Conservation (phyloP, 1,140 invertebrate species). For the Sitodiplosis mosellana region DNA sequence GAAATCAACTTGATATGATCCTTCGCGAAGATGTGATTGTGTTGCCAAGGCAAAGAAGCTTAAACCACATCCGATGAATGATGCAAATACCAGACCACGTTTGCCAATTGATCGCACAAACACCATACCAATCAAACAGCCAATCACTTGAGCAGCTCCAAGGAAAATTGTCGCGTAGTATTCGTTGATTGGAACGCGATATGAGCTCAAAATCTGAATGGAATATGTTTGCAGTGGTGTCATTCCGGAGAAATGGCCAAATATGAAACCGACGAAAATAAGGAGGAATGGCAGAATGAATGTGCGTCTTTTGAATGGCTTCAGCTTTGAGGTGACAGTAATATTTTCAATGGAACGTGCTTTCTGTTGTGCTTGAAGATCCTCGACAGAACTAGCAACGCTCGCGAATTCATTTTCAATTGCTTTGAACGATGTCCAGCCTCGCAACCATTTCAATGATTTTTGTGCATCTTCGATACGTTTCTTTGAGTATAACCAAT, state of each 20-base stretch:
- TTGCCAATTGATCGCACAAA: slow-evolving; percentile 51
- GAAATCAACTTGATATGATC: too few species aligned
- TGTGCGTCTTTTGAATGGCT: slow-evolving; percentile 24
- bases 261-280: slow-evolving; percentile 43
- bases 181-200: slow-evolving; percentile 48
- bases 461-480: slow-evolving; percentile 35
- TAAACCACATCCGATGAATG: slow-evolving; percentile 36
- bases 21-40: too few species aligned
- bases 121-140: slow-evolving; percentile 37
- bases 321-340: too few species aligned
- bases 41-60: slow-evolving; percentile 30
- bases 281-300: slow-evolving; percentile 38
- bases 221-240: slow-evolving; percentile 49
- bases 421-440: slow-evolving; percentile 10
- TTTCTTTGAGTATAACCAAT: slow-evolving; percentile 47
- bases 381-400: too few species aligned
- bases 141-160: slow-evolving; percentile 44
- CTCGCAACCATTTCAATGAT: slow-evolving; percentile 43
- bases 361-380: too few species aligned
- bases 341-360: too few species aligned
- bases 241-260: slow-evolving; percentile 50
- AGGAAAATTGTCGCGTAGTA: slow-evolving; percentile 50
- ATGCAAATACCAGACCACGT: slow-evolving; percentile 40
- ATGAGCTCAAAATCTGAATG: slow-evolving; percentile 43
- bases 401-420: too few species aligned